Evolutionary conservation across 2,888 invertebrate genomes (phyloP).

Genomic region (Brachypterus glaber): DNA sequence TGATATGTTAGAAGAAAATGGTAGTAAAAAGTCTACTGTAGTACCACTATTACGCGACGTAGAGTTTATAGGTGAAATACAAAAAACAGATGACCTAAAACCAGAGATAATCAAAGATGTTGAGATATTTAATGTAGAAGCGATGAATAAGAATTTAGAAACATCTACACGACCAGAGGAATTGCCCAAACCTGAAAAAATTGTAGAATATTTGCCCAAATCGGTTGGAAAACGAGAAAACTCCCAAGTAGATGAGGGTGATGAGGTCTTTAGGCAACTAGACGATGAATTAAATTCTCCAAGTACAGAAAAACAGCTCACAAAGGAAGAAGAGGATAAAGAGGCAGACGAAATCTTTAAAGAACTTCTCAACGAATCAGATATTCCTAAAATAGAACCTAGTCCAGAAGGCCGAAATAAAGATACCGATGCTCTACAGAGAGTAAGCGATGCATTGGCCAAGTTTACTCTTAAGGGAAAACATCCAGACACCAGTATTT

Average conservation of each 20-base stretch:
- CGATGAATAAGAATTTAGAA: background rate
- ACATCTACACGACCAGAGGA: slow-evolving; percentile 8
- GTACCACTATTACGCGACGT: slow-evolving; percentile 12
- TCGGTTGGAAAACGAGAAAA: slow-evolving; percentile 21
- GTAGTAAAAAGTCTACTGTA: slow-evolving; percentile 12
- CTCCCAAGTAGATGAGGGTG: slow-evolving; percentile 17
- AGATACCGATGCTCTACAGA: slow-evolving; percentile 29
- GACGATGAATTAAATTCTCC: slow-evolving; percentile 28
- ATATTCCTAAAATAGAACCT: slow-evolving; percentile 18
- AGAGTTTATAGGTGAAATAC: slow-evolving; percentile 16
- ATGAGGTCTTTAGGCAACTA: slow-evolving; percentile 30
- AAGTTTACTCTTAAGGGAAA: slow-evolving; percentile 33
- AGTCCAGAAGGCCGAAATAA: slow-evolving; percentile 16
- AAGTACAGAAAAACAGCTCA: slow-evolving; percentile 18
- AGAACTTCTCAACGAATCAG: slow-evolving; percentile 32
- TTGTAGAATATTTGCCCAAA: slow-evolving; percentile 15
- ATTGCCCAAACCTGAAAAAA: slow-evolving; percentile 16
- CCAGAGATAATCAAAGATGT: slow-evolving; percentile 23
- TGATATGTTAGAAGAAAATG: slow-evolving; percentile 29
- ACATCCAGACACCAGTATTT: slow-evolving; percentile 32
- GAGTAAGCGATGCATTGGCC: slow-evolving; percentile 33
- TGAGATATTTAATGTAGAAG: slow-evolving; percentile 28
- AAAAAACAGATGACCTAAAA: slow-evolving; percentile 11
- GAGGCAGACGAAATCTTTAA: slow-evolving; percentile 34
- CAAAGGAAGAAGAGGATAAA: slow-evolving; percentile 25